Percentiles rank a stretch among this genome's conserved stretches.
These are phyloP conservation scores for Gymnocephalus cernua DNA, from an alignment of 2,113 vertebrate genomes.

Conservation along the genomic window DNA sequence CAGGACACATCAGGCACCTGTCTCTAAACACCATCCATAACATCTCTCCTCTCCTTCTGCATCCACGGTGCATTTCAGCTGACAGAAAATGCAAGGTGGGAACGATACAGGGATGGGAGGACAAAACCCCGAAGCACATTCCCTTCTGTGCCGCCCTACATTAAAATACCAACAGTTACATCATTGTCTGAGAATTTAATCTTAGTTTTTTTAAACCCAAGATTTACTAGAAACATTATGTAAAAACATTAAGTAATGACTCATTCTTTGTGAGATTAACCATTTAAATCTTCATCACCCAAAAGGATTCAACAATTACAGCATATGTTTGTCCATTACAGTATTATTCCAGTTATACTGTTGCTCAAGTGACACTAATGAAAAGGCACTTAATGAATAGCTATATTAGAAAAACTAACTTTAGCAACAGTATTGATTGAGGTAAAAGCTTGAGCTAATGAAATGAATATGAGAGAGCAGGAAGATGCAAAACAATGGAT, in stretches of 20 bases:
- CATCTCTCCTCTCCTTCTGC: slow-evolving; percentile 43
- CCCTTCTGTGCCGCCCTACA: slow-evolving; percentile 5
- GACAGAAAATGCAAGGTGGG: slow-evolving; percentile 50
- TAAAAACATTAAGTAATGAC: slow-evolving; percentile 50
- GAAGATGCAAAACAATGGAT: slow-evolving; percentile 71
- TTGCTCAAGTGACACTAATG: slow-evolving; percentile 77
- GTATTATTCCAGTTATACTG: slow-evolving; percentile 71
- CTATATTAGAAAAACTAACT: slow-evolving; percentile 74
- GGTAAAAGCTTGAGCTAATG: slow-evolving; percentile 79
- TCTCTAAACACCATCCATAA: slow-evolving; percentile 80
- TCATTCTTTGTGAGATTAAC: slow-evolving; percentile 38
- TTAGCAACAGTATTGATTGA: slow-evolving; percentile 79
- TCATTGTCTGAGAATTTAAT: slow-evolving; percentile 53
- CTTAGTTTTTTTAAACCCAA: slow-evolving; percentile 39
- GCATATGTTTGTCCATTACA: slow-evolving; percentile 71
- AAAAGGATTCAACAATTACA: slow-evolving; percentile 59
- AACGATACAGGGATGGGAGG: slow-evolving; percentile 13
- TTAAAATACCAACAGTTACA: slow-evolving; percentile 59
- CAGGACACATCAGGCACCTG: slow-evolving; percentile 79
- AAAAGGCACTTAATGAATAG: slow-evolving; percentile 79
- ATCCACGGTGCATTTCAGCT: slow-evolving; percentile 41
- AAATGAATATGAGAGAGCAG: slow-evolving; percentile 78
- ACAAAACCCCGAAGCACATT: slow-evolving; percentile 24
- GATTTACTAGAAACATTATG: slow-evolving; percentile 55
- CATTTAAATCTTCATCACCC: slow-evolving; percentile 49